Conservation (phyloP, 2,888 invertebrate species). For the Cerceris ruficornis region DNA sequence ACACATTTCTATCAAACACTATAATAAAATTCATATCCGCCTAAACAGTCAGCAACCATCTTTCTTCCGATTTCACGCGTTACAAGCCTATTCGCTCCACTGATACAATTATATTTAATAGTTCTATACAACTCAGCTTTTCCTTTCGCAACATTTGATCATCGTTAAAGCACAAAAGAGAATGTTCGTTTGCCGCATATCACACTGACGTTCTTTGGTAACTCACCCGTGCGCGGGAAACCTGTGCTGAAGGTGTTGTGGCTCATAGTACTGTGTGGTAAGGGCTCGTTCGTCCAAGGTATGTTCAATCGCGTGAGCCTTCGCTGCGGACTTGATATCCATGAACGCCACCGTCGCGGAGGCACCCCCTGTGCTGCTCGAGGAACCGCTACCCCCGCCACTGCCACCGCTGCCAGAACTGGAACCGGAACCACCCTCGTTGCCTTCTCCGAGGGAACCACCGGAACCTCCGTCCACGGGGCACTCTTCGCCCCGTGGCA, state of each 20-base stretch:
- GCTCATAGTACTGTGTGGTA: conserved; percentile 96
- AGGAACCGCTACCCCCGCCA: conserved; percentile 82
- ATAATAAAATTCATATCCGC: too few relatives aligned
- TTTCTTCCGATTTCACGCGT: too few relatives aligned
- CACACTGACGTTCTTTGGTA: not conserved
- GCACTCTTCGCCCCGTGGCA: conserved; percentile 85
- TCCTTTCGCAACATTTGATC: too few relatives aligned
- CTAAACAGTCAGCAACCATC: too few relatives aligned
- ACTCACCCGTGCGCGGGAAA: conserved; percentile 83
- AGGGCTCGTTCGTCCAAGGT: conserved; percentile 93
- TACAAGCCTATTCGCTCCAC: too few relatives aligned
- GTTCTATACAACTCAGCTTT: too few relatives aligned
- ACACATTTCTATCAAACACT: too few relatives aligned
- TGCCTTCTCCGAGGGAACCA: conserved; percentile 83
- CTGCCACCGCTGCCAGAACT: conserved; percentile 74
- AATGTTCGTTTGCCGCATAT: too few relatives aligned
- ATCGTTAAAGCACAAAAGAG: too few relatives aligned
- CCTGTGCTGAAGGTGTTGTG: conserved; percentile 83
- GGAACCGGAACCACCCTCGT: conserved; percentile 78
- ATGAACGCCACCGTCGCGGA: conserved; percentile 97
- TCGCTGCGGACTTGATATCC: conserved; percentile 98
- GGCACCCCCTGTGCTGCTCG: conserved; percentile 86
- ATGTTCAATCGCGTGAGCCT: conserved; percentile 95
- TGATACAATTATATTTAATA: too few relatives aligned
- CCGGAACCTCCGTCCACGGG: conserved; percentile 81